These are phyloP conservation scores for Egretta garzetta DNA, from an alignment of 2,113 vertebrate species.

Conservation along the genomic window DNA sequence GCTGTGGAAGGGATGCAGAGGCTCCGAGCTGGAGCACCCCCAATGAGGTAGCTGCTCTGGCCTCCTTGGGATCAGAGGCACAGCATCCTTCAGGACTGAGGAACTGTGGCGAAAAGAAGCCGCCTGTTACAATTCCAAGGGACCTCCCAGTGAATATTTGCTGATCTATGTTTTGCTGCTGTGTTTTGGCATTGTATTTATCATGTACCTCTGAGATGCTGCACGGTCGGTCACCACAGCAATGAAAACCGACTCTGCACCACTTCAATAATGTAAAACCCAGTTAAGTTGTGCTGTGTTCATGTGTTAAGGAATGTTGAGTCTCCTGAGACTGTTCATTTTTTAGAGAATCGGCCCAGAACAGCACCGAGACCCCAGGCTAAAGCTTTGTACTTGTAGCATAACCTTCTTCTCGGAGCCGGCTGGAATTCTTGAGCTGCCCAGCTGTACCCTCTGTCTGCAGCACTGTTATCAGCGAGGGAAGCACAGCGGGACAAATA, in stretches of 20 bases:
- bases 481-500: neutral
- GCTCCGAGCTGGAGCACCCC: rapidly evolving
- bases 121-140: neutral
- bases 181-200: neutral
- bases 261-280: neutral
- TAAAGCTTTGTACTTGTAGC: neutral
- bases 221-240: neutral
- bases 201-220: neutral
- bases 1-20: too few relatives aligned
- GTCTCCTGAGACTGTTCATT: neutral
- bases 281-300: neutral
- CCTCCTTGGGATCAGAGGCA: neutral
- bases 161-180: neutral
- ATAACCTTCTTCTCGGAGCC: too few relatives aligned
- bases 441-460: neutral
- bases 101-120: rapidly evolving
- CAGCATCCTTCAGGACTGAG: neutral
- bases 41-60: rapidly evolving
- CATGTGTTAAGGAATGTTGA: neutral
- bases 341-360: neutral
- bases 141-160: neutral
- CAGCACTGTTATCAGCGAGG: neutral
- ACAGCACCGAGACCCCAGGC: neutral
- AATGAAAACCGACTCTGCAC: neutral
- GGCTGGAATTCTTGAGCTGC: neutral